A percentile compares a stretch with the other conserved stretches of the same genome.
Conservation (phyloP, 2,797 vertebrate genomes). For the Acipenser ruthenus region DNA sequence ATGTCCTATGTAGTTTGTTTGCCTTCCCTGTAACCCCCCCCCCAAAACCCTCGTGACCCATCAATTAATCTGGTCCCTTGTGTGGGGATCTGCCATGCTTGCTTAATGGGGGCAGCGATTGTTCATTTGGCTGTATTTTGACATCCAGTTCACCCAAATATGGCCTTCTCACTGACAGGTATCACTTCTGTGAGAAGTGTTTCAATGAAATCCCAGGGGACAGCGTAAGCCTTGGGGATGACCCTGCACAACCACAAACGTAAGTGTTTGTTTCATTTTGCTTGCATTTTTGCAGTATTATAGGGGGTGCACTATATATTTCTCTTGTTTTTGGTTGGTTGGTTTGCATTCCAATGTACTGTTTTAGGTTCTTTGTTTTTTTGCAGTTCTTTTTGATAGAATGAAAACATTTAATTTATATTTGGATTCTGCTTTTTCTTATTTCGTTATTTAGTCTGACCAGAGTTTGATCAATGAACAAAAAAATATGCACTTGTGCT, state of each 20-base stretch:
- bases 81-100: conserved; percentile 58
- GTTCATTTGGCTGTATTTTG: conserved; percentile 61
- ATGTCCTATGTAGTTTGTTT: conserved; percentile 67
- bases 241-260: conserved; percentile 96
- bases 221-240: conserved; percentile 93
- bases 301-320: too few relatives aligned
- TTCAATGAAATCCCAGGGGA: conserved; percentile 99
- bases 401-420: too few relatives aligned
- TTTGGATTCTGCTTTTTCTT: too few relatives aligned
- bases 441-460: too few relatives aligned
- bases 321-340: too few relatives aligned
- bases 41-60: conserved; percentile 65
- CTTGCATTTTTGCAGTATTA: background rate
- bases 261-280: conserved; percentile 53
- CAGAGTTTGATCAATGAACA: too few relatives aligned
- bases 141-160: conserved; percentile 67
- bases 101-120: conserved; percentile 66
- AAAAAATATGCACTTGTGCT: too few relatives aligned
- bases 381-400: too few relatives aligned
- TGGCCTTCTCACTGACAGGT: conserved; percentile 72
- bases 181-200: conserved; percentile 99
- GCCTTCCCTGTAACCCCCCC: conserved; percentile 42
- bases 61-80: conserved; percentile 24
- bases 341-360: too few relatives aligned
- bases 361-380: too few relatives aligned